Evolutionary conservation across 2,888 invertebrate genomes (phyloP), one percentile per base, ranked within the genome.

Genomic region (Agonopterix heracliana): DNA sequence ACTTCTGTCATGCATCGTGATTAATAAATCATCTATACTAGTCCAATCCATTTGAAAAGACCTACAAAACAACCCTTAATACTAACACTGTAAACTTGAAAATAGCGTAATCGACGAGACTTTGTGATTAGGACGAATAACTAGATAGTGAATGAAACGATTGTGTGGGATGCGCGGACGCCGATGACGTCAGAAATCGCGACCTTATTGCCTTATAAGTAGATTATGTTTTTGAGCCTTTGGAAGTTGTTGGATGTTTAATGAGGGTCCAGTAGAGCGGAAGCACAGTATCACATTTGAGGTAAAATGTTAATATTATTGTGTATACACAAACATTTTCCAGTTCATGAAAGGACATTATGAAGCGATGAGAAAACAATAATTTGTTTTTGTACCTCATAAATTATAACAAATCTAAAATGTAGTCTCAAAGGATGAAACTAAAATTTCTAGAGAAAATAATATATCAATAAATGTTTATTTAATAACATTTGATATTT

Each of bases 121-220:
- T 26, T 26, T 5, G 1, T 26, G 7, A 26, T 26, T 26, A 26
- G 26, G 1, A 26, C 26, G 26, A 26, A 26, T 71, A 71, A 69
- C 62, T 56, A 63, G 63, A 63, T 68, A 63, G 57, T 68, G 68
- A 74, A 75, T 70, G 69, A 65, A 60, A 59, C 59, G 65, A 65
- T 67, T 74, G 76, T 77, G 78, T 77, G 66, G 78, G 80, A 74
- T 75, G 81, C 70, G 71, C 78, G 52, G 74, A 79, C 79, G 78
- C 71, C 68, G 61, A 40, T 81, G 74, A 78, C 82, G 78, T 78
- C 79, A 81, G 34, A 47, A 44, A 63, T 64, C 57, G 60, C 58
- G 58, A 65, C 70, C 64, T 64, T 62, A 65, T 34, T 44, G 34
- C 68, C 69, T 56, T 72, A 64, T 64, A 63, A 61, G 66, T 47